Base-by-base conservation (phyloP, 2,113 vertebrate species). In the Tachysurus vachellii region DNA sequence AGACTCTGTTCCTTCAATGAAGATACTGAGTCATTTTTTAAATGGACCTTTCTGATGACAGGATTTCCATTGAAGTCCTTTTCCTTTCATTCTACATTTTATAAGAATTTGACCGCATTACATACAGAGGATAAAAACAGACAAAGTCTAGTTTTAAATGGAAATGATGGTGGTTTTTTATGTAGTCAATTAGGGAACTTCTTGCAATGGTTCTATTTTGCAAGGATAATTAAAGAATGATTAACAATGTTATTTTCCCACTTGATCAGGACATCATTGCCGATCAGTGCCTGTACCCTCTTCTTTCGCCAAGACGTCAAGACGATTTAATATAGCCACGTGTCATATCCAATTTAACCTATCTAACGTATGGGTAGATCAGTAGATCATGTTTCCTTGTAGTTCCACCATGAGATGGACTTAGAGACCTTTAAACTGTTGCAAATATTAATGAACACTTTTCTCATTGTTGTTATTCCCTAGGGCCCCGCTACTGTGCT, bases 371-470 rank as follows among this genome's bases (percentile, higher is more conserved):
- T 13, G 36, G 36, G 36, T 36, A 36, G 31, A 19, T 71, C 2
- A 71, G 31, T 76, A 50, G 62, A 83, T 64, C 42, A 12, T 54
- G 64, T 68, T 75, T 17, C 54, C 9, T 68, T 14, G 70, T 31
- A 75, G 56, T 53, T 68, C 17, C n/a, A 42, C 79, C 70, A 83
- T 82, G 64, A 87, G 84, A 83, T 59, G 64, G 36, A 50, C n/a
- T 57, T 23, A 16, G 14, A 59, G 2, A 88, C 86, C 81, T 88
- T 57, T 76, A 85, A 86, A 36, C 85, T 88, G 82, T 79, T 64
- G 75, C 84, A 86, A 89, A 89, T 79, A 86, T 82, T 88, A 89
- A 66, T 57, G 21, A 56, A 56, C 83, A 73, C 70, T 80, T 84
- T 88, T 62, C 66, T 83, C 66, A 54, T 26, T 36, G 85, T 88